A percentile compares a stretch with the other conserved stretches of the same genome.
phyloP scores from a whole-genome alignment of 2,888 invertebrate species.

The Mayetiola destructor region DNA sequence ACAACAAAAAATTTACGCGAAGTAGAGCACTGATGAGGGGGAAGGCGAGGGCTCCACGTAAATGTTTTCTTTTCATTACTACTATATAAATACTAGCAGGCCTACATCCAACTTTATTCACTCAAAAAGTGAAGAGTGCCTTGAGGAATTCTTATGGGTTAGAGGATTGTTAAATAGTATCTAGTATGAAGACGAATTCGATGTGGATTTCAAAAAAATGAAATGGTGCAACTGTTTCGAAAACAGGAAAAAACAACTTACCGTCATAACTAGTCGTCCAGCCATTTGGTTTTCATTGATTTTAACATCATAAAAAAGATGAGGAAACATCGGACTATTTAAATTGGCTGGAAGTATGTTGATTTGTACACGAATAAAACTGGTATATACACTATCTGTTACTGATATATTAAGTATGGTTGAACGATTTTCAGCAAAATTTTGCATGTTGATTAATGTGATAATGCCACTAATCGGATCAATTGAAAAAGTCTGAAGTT shows the following conservation, averaged over 20 bases:
- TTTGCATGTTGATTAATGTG: slow-evolving; percentile 57
- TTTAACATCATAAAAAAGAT: slow-evolving; percentile 61
- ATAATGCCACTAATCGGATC: slow-evolving; percentile 47
- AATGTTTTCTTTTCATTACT: too few relatives aligned
- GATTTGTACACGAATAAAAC: slow-evolving; percentile 68
- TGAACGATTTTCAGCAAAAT: slow-evolving; percentile 47
- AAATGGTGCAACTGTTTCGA: too few relatives aligned
- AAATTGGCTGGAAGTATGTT: slow-evolving; percentile 64
- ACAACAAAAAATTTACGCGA: too few relatives aligned
- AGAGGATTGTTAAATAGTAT: too few relatives aligned
- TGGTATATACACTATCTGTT: slow-evolving; percentile 89
- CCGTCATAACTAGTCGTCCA: slow-evolving; percentile 58
- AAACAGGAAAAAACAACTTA: slow-evolving; percentile 24
- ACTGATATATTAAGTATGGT: slow-evolving; percentile 81
- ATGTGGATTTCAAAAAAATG: too few relatives aligned
- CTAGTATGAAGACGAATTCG: too few relatives aligned
- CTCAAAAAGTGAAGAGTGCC: too few relatives aligned
- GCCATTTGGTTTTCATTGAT: slow-evolving; percentile 67
- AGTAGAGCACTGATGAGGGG: too few relatives aligned
- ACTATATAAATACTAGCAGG: too few relatives aligned
- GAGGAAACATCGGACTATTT: slow-evolving; percentile 63
- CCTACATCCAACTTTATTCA: too few relatives aligned
- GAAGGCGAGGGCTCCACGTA: too few relatives aligned
- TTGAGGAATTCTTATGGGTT: too few relatives aligned
- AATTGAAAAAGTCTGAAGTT: slow-evolving; percentile 56